phyloP scores from a whole-genome alignment of 2,797 vertebrate species.

The Orientallactaga sibirica region DNA sequence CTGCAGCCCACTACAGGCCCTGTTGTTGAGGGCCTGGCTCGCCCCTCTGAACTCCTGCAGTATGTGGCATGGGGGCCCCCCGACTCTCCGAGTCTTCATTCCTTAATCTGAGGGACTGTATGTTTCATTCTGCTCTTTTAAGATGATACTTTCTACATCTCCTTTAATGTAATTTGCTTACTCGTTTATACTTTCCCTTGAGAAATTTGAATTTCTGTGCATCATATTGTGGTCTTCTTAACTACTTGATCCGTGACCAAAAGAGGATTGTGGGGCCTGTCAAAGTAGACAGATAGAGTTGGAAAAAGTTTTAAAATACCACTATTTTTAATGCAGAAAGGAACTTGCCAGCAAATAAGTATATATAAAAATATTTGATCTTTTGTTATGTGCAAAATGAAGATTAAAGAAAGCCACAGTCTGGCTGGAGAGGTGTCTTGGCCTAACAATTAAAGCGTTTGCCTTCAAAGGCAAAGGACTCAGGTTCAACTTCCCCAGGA shows the following conservation, averaged over 20 bases:
- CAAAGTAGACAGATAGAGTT: not conserved
- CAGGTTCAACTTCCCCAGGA: too few species aligned
- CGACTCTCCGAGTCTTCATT: not conserved
- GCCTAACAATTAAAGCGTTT: too few species aligned
- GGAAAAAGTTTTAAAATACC: not conserved
- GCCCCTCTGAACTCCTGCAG: not conserved
- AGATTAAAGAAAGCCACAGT: conserved; percentile 1
- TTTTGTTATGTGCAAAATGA: not conserved
- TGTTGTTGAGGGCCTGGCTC: not conserved
- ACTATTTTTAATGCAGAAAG: not conserved
- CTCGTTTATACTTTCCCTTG: not conserved
- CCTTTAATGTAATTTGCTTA: not conserved
- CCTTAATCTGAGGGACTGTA: not conserved
- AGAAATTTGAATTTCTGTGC: not conserved
- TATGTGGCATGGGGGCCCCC: fast-evolving
- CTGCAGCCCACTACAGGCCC: not conserved
- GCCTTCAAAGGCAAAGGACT: too few species aligned
- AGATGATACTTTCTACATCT: not conserved
- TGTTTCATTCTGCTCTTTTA: not conserved
- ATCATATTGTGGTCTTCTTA: not conserved
- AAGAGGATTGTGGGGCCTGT: not conserved
- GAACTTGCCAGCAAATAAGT: not conserved
- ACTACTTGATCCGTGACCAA: not conserved
- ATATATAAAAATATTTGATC: conserved; percentile 36
- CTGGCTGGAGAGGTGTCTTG: too few species aligned